Percentiles rank a stretch among this genome's conserved stretches.
phyloP scores from a whole-genome alignment of 2,797 vertebrate genomes.

The Lithobates sylvaticus region DNA sequence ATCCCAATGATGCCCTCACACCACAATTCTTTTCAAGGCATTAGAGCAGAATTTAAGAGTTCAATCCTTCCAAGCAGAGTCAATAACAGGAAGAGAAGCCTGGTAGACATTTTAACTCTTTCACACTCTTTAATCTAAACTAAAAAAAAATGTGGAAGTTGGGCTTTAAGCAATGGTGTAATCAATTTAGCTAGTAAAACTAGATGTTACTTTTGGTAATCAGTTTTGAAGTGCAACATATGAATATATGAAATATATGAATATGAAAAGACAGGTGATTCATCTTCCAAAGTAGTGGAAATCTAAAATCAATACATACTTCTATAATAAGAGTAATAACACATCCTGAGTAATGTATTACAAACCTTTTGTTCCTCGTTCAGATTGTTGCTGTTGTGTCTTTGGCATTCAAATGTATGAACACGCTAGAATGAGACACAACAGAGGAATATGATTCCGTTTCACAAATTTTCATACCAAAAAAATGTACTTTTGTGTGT shows the following conservation, averaged over 20 bases:
- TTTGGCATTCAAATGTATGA: conserved; percentile 22
- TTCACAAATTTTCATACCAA: not conserved
- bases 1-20: too few relatives aligned
- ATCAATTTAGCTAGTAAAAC: too few relatives aligned
- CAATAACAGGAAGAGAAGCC: too few relatives aligned
- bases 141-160: too few relatives aligned
- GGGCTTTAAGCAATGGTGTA: too few relatives aligned
- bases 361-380: conserved; percentile 31
- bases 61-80: too few relatives aligned
- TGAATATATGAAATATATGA: conserved; percentile 3
- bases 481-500: not conserved
- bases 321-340: conserved; percentile 26
- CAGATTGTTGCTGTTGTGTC: conserved; percentile 16
- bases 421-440: not conserved
- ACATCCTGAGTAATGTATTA: conserved; percentile 14
- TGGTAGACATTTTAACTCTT: too few relatives aligned
- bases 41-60: too few relatives aligned
- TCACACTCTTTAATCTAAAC: too few relatives aligned
- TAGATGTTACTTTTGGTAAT: too few relatives aligned
- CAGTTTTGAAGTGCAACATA: not conserved
- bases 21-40: too few relatives aligned
- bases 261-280: conserved; percentile 14
- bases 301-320: conserved; percentile 46
- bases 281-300: not conserved
- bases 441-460: not conserved